Base-by-base conservation (phyloP, 2,888 invertebrate species). In the Dexiosoma caninum region DNA sequence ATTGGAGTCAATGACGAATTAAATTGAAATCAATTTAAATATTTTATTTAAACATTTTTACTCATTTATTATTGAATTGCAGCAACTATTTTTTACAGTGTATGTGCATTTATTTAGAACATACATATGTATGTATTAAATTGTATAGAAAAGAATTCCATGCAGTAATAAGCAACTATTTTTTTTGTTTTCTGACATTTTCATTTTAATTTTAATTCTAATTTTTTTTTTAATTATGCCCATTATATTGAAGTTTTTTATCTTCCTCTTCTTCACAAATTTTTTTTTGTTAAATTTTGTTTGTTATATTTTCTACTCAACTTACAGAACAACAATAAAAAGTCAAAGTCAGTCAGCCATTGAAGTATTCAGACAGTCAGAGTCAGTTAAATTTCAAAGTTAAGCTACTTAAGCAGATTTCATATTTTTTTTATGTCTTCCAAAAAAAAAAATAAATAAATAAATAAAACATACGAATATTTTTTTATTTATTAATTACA, bases 391-490 rank as follows among this genome's bases (percentile, higher is more conserved):
- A 57, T 60, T 72, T 74, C 62, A 69, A 79, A 79, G 74, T 79
- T 75, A 79, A 79, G 79, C 79, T 79, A 46, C 79, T 79, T 75
- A 75, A 75, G 79, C 70, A 70, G 75, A 70, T 75, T 75, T 70
- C n/a, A 71, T 53, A 60, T 21, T 42, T 27, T 64, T 35, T 30
- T 1, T 53, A 8, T 19, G 16, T 46, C 57, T 62, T 44, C 14
- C 59, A 8, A 46, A 46, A 46, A 21, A 8, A 64, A 30, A 60
- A 35, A 57, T 59, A 8, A 46, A 46, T 21, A 21, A 8, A 64
- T 19, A 60, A 35, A 57, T 16, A 10, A 70, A 49, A 59, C 12
- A 16, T 5, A n/a, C 6, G 5, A 37, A 23, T 53, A 66, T 8
- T 16, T 30, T 7, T 62, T 14, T n/a, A 9, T 4, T 8, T 23